Conservation (phyloP, 2,888 invertebrate species). For the Onchidella celtica region DNA sequence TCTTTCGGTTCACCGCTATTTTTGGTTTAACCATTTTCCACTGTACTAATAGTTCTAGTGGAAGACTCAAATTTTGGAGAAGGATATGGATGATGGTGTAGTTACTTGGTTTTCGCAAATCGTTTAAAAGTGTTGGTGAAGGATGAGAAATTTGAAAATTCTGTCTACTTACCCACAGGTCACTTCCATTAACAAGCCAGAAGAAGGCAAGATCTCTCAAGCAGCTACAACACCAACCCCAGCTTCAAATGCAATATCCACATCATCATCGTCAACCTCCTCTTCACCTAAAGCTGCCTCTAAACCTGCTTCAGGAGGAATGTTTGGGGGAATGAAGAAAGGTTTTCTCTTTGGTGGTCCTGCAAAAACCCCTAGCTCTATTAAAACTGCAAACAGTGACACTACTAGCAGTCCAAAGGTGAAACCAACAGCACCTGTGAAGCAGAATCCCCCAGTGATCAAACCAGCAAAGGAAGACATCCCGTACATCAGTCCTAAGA, state of each 20-base stretch:
- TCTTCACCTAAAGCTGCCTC: neutral
- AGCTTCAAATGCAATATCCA: neutral
- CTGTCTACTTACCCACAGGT: too few species aligned
- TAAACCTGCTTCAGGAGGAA: slow-evolving; percentile 11
- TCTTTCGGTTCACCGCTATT: too few species aligned
- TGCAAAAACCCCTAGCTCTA: slow-evolving; percentile 26
- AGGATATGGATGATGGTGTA: too few species aligned
- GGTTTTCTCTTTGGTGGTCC: slow-evolving; percentile 73
- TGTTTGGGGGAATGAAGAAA: slow-evolving; percentile 77
- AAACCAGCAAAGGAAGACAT: slow-evolving; percentile 50
- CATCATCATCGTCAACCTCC: neutral
- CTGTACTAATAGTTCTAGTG: too few species aligned
- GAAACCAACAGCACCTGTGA: neutral
- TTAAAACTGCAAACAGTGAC: slow-evolving; percentile 8
- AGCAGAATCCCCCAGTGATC: neutral
- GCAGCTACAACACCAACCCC: neutral
- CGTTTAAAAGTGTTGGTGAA: too few species aligned
- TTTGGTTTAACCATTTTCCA: too few species aligned
- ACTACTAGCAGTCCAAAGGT: neutral
- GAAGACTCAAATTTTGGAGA: too few species aligned
- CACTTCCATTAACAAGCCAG: too few species aligned
- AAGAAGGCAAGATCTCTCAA: too few species aligned
- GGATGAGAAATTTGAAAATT: too few species aligned
- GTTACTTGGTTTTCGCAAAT: too few species aligned
- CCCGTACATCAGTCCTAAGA: slow-evolving; percentile 69